Base-by-base conservation (phyloP, 2,888 invertebrate genomes). In the Ichneumoninae sp. region DNA sequence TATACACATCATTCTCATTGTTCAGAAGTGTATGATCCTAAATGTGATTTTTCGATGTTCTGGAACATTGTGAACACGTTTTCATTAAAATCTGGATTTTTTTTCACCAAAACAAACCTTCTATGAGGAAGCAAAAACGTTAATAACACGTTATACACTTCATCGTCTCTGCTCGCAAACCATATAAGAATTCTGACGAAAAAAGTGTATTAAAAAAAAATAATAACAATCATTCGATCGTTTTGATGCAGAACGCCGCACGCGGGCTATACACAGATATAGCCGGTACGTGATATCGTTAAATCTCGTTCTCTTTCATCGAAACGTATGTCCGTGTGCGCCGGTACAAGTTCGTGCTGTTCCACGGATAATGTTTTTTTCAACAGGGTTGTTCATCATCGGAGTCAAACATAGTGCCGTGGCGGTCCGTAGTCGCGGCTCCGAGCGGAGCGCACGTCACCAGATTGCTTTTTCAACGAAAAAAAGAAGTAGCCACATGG, bases 381-480 rank as follows among this genome's bases (percentile, higher is more conserved):
- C 83, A 81, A 76, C 83, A 81, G 83, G 80, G 73, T 47, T 81
- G 73, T 83, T 83, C 80, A 77, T 83, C 80, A 83, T 83, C 80
- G 73, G 52, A 44, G 80, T 83, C 60, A 83, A 83, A 83, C 80
- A 74, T 69, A 69, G 50, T 71, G 70, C 47, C 57, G 50, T 71
- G 65, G 75, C 47, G 70, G 60, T 79, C 54, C 70, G 68, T 69
- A 75, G 75, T 66, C 75, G 77, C 74, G 73, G 54, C 70, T 54
- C 73, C 71, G 68, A 76, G 63, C 63, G 16, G 82, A 85, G 75
- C 75, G 73, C 79, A 68, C 79, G 82, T 82, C 82, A 76, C 82
- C 82, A 85, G 85, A 85, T 85, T 85, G 85, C 85, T 85, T 85
- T 85, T 85, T 85, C 73, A 85, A 82, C 79, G 66, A 78, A 73